These are phyloP conservation scores for Peromyscus polionotus DNA, from an alignment of 2,113 vertebrate species.

Conservation along the genomic window DNA sequence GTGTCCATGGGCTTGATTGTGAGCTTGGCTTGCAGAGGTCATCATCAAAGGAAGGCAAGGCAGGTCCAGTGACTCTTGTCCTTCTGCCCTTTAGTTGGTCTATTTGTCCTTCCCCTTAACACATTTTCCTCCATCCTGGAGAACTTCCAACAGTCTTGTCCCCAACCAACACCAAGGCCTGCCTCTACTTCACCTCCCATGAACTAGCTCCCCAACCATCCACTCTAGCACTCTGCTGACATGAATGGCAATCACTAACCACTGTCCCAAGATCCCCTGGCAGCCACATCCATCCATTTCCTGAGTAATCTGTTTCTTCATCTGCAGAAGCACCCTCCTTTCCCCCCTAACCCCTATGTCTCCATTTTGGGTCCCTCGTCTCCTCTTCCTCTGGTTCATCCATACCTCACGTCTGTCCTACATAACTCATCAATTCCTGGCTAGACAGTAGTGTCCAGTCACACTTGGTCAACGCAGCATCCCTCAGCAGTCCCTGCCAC, in stretches of 20 bases:
- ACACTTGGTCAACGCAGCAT: not conserved
- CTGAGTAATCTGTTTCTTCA: not conserved
- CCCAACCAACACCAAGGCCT: not conserved
- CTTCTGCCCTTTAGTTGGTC: not conserved
- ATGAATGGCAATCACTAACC: not conserved
- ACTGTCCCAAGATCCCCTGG: not conserved
- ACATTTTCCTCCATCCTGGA: not conserved
- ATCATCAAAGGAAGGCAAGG: not conserved
- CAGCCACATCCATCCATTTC: not conserved
- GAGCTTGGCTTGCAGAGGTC: not conserved
- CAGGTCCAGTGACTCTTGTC: not conserved
- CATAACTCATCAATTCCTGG: not conserved
- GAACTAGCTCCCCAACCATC: not conserved
- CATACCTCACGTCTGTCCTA: not conserved
- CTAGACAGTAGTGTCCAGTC: not conserved
- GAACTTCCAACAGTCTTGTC: conserved; percentile 25
- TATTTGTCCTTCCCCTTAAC: not conserved
- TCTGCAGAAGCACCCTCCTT: not conserved
- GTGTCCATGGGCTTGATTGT: not conserved
- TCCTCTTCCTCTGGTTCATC: not conserved
- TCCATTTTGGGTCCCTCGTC: not conserved
- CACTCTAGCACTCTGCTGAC: not conserved
- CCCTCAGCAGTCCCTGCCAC: not conserved
- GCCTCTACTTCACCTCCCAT: not conserved
- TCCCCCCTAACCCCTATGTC: not conserved